Conservation (phyloP, 2,797 vertebrate species). For the Peromyscus eremicus region DNA sequence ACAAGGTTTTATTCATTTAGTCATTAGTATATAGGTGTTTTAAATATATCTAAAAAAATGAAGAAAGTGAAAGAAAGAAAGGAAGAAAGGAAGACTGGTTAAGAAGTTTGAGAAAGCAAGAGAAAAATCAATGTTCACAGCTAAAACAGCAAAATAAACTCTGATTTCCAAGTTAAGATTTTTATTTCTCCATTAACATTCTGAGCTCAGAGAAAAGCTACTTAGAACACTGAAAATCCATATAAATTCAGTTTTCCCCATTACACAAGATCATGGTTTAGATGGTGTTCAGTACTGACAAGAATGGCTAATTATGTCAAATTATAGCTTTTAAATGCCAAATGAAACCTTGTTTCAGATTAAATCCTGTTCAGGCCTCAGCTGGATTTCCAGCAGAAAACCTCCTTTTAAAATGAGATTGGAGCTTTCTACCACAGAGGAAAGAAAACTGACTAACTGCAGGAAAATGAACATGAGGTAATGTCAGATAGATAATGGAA, state of each 20-base stretch:
- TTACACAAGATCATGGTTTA: constrained; percentile 74
- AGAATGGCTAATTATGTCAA: constrained; percentile 78
- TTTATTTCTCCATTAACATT: constrained; percentile 34
- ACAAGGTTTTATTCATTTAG: constrained; percentile 40
- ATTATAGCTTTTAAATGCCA: constrained; percentile 79
- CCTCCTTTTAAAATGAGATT: constrained; percentile 51
- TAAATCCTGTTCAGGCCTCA: constrained; percentile 66
- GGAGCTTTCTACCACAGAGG: constrained; percentile 51
- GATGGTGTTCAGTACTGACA: constrained; percentile 48
- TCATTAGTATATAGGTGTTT: constrained; percentile 52
- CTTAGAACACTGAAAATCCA: constrained; percentile 72
- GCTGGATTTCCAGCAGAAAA: constrained; percentile 55
- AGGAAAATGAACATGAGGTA: neutral
- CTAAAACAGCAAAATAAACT: constrained; percentile 70
- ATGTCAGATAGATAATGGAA: neutral
- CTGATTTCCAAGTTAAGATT: constrained; percentile 67
- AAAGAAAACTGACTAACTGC: neutral
- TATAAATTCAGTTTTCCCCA: constrained; percentile 69
- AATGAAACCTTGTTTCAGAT: constrained; percentile 78
- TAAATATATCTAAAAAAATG: neutral
- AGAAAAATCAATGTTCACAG: constrained; percentile 65
- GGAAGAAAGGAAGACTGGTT: neutral
- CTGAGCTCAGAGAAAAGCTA: constrained; percentile 76
- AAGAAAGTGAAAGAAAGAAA: neutral
- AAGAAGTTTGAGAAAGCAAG: constrained; percentile 59